These are phyloP conservation scores for Eupithecia dodoneata DNA, from an alignment of 2,888 invertebrate genomes.

Conservation along the genomic window DNA sequence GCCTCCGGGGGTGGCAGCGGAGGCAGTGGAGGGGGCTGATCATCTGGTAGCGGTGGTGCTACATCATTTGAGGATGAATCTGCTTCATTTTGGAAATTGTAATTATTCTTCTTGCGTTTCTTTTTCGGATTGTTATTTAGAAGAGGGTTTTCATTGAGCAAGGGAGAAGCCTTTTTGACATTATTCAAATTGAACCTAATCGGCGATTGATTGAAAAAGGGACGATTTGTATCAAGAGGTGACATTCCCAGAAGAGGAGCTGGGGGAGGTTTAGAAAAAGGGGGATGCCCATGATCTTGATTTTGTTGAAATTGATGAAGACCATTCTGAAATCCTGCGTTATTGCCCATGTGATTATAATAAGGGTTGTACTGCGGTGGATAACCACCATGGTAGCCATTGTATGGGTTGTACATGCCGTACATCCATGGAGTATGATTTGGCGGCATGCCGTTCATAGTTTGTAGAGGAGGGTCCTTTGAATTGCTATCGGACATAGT, in stretches of 20 bases:
- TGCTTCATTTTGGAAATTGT: slow-evolving; percentile 79
- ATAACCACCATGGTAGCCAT: slow-evolving; percentile 75
- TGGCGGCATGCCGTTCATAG: slow-evolving; percentile 73
- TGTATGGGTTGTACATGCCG: slow-evolving; percentile 71
- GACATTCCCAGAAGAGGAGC: slow-evolving; percentile 76
- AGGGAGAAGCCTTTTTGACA: slow-evolving; percentile 70
- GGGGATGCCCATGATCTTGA: slow-evolving; percentile 63
- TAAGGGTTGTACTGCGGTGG: slow-evolving; percentile 81
- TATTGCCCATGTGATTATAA: slow-evolving; percentile 74
- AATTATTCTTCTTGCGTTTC: slow-evolving; percentile 88
- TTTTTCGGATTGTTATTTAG: slow-evolving; percentile 86
- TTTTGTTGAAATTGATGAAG: slow-evolving; percentile 67
- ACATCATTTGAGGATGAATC: slow-evolving; percentile 57
- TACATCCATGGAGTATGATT: slow-evolving; percentile 78
- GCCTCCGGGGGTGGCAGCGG: slow-evolving; percentile 81
- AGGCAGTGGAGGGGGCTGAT: slow-evolving; percentile 79
- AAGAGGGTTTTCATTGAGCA: slow-evolving; percentile 72
- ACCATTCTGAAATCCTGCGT: slow-evolving; percentile 59
- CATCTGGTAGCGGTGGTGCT: slow-evolving; percentile 82
- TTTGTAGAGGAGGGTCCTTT: slow-evolving; percentile 78
- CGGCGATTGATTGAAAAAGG: slow-evolving; percentile 75
- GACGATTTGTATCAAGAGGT: slow-evolving; percentile 72
- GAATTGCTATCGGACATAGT: slow-evolving; percentile 72
- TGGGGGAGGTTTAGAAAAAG: slow-evolving; percentile 68
- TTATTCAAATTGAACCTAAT: slow-evolving; percentile 79